Base-by-base conservation (phyloP, 2,888 invertebrate genomes). In the Cheilosia grossa region DNA sequence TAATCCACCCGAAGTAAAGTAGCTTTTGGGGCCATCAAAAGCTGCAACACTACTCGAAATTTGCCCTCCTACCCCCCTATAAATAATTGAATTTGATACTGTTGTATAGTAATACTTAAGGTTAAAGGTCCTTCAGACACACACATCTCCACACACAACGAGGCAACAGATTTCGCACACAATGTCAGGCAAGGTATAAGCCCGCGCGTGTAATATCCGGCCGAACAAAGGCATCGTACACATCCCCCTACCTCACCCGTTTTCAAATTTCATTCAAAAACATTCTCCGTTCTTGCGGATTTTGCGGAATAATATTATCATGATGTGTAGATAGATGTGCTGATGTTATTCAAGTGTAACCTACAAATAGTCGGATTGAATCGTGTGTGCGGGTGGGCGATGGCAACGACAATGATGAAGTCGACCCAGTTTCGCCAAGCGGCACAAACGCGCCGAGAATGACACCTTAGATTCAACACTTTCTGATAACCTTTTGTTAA, bases 31-130 rank as follows among this genome's bases (percentile, higher is more conserved):
- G n/a, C 64, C 59, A 40, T 78, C 49, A 72, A 70, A 69, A 81
- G 33, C 54, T 56, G 66, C 66, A 82, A 66, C 72, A 59, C 51
- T 47, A 53, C 63, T 78, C 44, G 51, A 82, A 82, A 63, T 73
- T 61, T 30, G 30, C 30, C 9, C 30, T 69, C 73, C 67, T 27
- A 33, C 37, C 54, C 17, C 37, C 13, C 37, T 1, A 4, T 78
- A 78, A 82, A 82, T 82, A 82, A 83, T 79, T 83, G 79, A 83
- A 79, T 79, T 74, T 59, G 44, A 83, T 79, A 79, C 51, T 44
- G 64, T 69, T 78, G 73, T 73, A 73, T 30, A 30, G 78, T 78
- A 70, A 49, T 42, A 24, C 59, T 15, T 72, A 79, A 83, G 82
- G 82, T 83, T 83, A 83, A 83, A 83, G 69, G 82, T 74, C 47